Evolutionary conservation across 2,888 invertebrate species (phyloP).

Genomic region (Tetanocera ferruginea): DNA sequence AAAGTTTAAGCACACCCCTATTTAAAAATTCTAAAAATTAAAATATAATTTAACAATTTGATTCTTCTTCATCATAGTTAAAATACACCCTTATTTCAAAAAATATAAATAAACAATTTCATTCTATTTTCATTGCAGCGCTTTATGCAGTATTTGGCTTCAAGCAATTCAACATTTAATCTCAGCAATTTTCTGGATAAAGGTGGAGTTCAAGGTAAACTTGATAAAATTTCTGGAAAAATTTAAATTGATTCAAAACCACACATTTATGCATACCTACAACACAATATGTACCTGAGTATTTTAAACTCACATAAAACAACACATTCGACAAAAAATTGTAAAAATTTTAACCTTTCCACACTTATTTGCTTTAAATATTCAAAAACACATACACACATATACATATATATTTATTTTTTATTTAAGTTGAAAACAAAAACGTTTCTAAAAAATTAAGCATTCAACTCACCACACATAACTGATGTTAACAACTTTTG

Average conservation of each 20-base stretch:
- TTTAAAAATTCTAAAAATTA: no score
- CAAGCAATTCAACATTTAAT: slow-evolving; percentile 99
- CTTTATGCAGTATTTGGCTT: slow-evolving; percentile 99
- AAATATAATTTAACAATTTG: no score
- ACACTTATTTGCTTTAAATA: background rate
- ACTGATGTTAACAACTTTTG: no score
- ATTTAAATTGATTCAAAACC: background rate
- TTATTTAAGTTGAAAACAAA: no score
- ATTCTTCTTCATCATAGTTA: no score
- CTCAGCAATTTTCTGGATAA: slow-evolving; percentile 98
- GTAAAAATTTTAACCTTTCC: background rate
- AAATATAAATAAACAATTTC: background rate
- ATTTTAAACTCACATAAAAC: background rate
- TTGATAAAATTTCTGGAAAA: slow-evolving; percentile 51
- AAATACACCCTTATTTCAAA: no score
- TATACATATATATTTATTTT: no score
- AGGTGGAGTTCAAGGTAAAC: slow-evolving; percentile 94
- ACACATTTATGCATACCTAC: slow-evolving; percentile 13
- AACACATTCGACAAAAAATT: background rate
- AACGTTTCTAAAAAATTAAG: no score
- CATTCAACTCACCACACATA: no score
- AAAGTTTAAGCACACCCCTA: no score
- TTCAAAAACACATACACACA: background rate
- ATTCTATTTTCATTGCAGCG: slow-evolving; percentile 78
- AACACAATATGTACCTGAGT: background rate